Base-by-base conservation (phyloP, 2,888 invertebrate species). In the Pachymerium ferrugineum region DNA sequence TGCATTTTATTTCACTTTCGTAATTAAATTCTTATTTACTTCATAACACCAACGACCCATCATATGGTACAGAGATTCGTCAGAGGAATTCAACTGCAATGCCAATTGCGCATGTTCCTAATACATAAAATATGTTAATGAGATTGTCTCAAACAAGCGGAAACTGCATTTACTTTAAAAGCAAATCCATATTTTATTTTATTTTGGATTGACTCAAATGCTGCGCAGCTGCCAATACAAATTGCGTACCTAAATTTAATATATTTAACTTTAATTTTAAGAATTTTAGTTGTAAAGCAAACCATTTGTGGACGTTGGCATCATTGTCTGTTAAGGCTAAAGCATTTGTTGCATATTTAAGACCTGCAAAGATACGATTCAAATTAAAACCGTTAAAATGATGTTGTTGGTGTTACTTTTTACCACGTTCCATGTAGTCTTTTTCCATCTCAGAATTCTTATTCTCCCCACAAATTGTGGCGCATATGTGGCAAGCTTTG, bases 231-330 rank as follows among this genome's bases (percentile, higher is more conserved):
- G 16, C 90, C 90, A 70, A 89, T 79, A 14, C 89, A 84, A 70
- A 90, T 87, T 1, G 90, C 90, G 81, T 85, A 88, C 81, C 83
- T 83, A 74, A 29, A 76, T 76, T 25, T 16, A 28, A 70, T 6
- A 54, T 12, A 1, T 8, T 16, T 38, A 6, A 29, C n/a, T 12
- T 3, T 14, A 70, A 70, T 16, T 38, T 8, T 12, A 16, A 38
- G 38, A 2, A 38, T 22, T n/a, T 3, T 14, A 8, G 1, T 0
- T 28, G 5, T 19, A 67, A 14, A 14, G 8, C 54, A 25, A 78
- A 84, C 90, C 90, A 91, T 82, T 90, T 91, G 81, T 90, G 89
- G 16, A 87, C 85, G 78, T 89, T 86, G 0, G 86, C 83, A 78
- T 85, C 83, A 22, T 83, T 79, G 0, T 84, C 81, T 75, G 86